A percentile compares a stretch with the other conserved stretches of the same genome.
Conservation (phyloP, 2,888 invertebrate species). For the Disparrhopalites patrizii region DNA sequence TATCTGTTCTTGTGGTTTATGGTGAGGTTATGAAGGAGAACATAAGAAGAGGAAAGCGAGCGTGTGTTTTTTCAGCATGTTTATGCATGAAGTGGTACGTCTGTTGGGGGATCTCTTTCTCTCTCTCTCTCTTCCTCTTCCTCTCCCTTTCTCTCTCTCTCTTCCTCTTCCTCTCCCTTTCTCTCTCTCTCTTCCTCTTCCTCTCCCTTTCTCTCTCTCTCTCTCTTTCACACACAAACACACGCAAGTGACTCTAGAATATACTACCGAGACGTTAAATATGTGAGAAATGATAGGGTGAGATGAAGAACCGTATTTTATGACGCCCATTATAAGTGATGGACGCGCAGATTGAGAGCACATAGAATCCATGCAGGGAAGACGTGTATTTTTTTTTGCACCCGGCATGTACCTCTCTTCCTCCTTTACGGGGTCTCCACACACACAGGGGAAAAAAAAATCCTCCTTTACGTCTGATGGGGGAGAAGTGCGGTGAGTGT, state of each 20-base stretch:
- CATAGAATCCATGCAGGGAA: slow-evolving; percentile 24
- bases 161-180: too few species aligned
- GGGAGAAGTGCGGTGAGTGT: slow-evolving; percentile 9
- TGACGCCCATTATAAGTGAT: slow-evolving; percentile 32
- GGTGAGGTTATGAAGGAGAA: too few species aligned
- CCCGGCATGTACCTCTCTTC: slow-evolving; percentile 15
- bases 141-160: neutral
- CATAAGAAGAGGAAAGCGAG: neutral
- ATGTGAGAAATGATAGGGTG: slow-evolving; percentile 24
- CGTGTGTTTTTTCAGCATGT: slow-evolving; percentile 6
- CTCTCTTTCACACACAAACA: too few species aligned
- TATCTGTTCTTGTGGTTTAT: neutral
- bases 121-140: too few species aligned
- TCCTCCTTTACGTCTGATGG: slow-evolving; percentile 13
- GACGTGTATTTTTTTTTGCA: slow-evolving; percentile 27
- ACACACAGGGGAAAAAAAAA: too few species aligned
- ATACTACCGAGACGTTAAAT: slow-evolving; percentile 15
- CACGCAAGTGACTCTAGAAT: neutral
- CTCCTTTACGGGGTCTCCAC: slow-evolving; percentile 30
- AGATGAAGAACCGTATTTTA: slow-evolving; percentile 30
- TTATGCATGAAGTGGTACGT: neutral
- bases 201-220: too few species aligned
- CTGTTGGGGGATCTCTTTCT: slow-evolving; percentile 6
- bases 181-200: too few species aligned
- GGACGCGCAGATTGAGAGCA: slow-evolving; percentile 30